Evolutionary conservation across 2,797 vertebrate species (phyloP).

Genomic region (Callimico goeldii): DNA sequence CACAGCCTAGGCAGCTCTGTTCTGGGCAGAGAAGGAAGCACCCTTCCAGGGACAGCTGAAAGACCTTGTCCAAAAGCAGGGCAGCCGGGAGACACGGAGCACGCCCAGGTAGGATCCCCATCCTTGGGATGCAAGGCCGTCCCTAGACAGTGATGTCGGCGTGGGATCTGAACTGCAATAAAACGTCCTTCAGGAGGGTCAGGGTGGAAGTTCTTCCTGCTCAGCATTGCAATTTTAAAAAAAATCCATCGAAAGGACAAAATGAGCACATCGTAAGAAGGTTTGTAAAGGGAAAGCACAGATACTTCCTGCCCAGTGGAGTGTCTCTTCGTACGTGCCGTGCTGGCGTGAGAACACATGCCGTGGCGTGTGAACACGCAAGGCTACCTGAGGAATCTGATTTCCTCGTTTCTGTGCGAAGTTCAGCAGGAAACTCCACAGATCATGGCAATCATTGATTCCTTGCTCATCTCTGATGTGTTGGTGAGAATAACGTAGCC

Average conservation of each 20-base stretch:
- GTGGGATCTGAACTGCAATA: neutral
- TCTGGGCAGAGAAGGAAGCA: neutral
- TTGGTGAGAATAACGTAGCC: neutral
- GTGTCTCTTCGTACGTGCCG: neutral
- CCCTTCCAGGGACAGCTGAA: neutral
- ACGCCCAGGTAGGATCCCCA: neutral
- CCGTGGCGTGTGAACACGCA: neutral
- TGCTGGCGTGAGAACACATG: neutral
- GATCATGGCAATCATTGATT: neutral
- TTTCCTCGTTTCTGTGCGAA: neutral
- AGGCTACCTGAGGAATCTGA: neutral
- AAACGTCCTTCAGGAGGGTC: neutral
- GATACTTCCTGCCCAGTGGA: neutral
- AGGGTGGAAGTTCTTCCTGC: neutral
- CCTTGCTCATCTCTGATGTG: neutral
- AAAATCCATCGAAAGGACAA: neutral
- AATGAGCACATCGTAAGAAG: slow-evolving; percentile 26
- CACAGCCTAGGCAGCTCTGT: neutral
- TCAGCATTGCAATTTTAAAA: neutral
- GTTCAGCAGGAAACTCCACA: neutral
- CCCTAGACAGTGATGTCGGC: neutral
- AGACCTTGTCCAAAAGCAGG: neutral
- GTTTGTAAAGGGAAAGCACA: neutral
- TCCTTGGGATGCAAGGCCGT: neutral
- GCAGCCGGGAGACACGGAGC: neutral